These are phyloP conservation scores for Chloroceryle amazona DNA, from an alignment of 2,797 vertebrate species.

Conservation along the genomic window DNA sequence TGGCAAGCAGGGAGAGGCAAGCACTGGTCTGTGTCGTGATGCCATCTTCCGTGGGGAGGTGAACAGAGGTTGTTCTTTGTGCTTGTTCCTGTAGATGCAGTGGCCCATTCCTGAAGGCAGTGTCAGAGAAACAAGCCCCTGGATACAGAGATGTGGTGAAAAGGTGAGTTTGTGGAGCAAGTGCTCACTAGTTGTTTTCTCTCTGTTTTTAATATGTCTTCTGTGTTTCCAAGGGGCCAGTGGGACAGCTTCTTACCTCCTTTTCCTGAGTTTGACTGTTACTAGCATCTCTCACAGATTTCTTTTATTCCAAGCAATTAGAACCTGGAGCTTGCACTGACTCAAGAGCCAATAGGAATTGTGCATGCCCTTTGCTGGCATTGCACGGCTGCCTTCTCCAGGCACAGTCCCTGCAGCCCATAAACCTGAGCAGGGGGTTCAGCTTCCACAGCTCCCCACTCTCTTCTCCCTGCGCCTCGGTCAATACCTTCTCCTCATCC, in stretches of 20 bases:
- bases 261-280: background rate
- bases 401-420: background rate
- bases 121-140: constrained; percentile 94
- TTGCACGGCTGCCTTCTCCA: background rate
- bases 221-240: background rate
- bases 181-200: background rate
- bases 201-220: background rate
- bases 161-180: constrained; percentile 84
- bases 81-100: constrained; percentile 78
- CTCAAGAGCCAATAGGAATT: background rate
- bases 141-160: constrained; percentile 95
- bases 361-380: background rate
- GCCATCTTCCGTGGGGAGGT: background rate
- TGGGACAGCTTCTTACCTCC: background rate
- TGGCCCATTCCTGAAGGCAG: constrained; percentile 90
- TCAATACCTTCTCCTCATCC: background rate
- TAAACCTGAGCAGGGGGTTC: background rate
- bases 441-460: background rate
- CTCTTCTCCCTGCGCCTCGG: background rate
- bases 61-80: background rate
- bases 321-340: background rate
- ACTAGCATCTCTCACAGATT: constrained; percentile 1
- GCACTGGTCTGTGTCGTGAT: background rate
- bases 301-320: background rate
- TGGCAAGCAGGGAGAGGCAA: background rate